Evolutionary conservation across 2,888 invertebrate species (phyloP), one percentile per base, ranked within the genome.

Genomic region (Chromoteleia sp.): DNA sequence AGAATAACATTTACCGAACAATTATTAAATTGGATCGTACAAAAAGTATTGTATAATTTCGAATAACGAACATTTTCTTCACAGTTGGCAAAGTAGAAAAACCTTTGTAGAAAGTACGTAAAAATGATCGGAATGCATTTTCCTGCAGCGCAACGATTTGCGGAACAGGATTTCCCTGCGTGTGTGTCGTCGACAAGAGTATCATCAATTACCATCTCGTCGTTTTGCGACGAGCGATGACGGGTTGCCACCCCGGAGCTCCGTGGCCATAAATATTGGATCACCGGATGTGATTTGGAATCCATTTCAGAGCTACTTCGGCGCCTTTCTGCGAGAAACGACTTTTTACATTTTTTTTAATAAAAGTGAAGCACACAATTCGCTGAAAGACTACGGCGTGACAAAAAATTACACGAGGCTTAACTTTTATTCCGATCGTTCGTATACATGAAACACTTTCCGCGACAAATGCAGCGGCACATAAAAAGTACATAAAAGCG

Each of bases 201-300:
- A 54, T 79, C 79, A 74, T 79, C 79, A 79, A 79, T 79, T 79
- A 79, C 79, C 73, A 68, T 79, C 68, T 50, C 67, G 59, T 78
- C 67, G 73, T 79, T 79, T 67, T 5, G 73, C 73, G 45, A 73
- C 52, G 73, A 79, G 52, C 29, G 79, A 79, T 74, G 79, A 79
- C 74, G 54, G 59, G 50, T 52, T 58, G 48, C 59, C 52, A 59
- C 12, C 36, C 59, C 59, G 59, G 15, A 10, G 39, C 21, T 70
- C 41, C 67, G 15, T 52, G 43, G 48, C 67, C 73, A 67, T 68
- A 68, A 73, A 79, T 73, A 73, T 41, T 45, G 43, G 30, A 65
- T 58, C 41, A n/a, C 52, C 59, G 52, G 61, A 70, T 77, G 63
- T 56, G 70, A 63, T 77, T 61, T 68, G 54, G 41, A 59, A 54